Conservation (phyloP, 2,888 invertebrate genomes). For the Cheilosia scutellata region DNA sequence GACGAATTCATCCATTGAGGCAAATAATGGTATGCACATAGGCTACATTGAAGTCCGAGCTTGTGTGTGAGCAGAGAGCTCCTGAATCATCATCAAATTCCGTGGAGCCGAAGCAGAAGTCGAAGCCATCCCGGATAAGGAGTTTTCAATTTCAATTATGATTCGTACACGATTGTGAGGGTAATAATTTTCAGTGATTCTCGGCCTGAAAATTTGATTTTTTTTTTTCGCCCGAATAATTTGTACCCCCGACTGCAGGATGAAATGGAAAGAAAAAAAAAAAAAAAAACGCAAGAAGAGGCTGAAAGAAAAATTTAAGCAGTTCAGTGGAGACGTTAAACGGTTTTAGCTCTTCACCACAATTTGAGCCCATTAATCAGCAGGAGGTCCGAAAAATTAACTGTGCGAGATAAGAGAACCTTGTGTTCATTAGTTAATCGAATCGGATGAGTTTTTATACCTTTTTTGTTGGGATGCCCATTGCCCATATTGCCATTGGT, state of each 20-base stretch:
- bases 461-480: neutral
- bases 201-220: slow-evolving; percentile 6
- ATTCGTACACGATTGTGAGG: slow-evolving; percentile 70
- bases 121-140: slow-evolving; percentile 50
- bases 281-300: neutral
- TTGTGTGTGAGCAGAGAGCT: slow-evolving; percentile 16
- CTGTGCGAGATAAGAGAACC: slow-evolving; percentile 77
- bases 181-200: slow-evolving; percentile 68
- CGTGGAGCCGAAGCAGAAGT: slow-evolving; percentile 1
- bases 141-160: slow-evolving; percentile 76
- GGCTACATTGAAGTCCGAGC: slow-evolving; percentile 16
- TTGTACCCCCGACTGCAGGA: neutral
- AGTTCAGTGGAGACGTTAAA: slow-evolving; percentile 50
- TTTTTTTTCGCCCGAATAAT: neutral
- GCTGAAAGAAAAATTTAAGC: slow-evolving; percentile 17
- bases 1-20: slow-evolving; percentile 22
- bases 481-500: neutral
- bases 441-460: slow-evolving; percentile 63
- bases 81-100: slow-evolving; percentile 42
- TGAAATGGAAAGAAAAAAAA: neutral
- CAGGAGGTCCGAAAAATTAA: slow-evolving; percentile 78
- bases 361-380: slow-evolving; percentile 78
- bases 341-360: slow-evolving; percentile 69
- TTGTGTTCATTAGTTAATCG: slow-evolving; percentile 75
- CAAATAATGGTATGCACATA: slow-evolving; percentile 60